A percentile compares a stretch with the other conserved stretches of the same genome.
Evolutionary conservation across 2,113 vertebrate species (phyloP).

Genomic region (Numenius arquata): DNA sequence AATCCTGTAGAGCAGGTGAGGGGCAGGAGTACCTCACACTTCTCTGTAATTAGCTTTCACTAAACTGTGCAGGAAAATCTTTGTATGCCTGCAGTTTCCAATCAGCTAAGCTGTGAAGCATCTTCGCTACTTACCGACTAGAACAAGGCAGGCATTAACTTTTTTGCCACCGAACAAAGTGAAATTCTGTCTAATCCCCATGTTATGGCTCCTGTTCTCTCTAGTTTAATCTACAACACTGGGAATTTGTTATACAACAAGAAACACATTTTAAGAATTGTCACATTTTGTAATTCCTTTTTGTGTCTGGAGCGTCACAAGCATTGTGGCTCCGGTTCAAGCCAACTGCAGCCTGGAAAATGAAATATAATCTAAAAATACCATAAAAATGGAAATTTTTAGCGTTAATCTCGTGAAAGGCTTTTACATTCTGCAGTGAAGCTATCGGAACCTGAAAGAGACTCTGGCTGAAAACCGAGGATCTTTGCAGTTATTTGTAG

Average conservation of each 20-base stretch:
- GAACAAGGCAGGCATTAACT: constrained; percentile 28
- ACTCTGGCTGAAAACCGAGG: neutral
- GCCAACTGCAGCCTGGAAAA: constrained; percentile 53
- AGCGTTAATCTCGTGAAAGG: neutral
- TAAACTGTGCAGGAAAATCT: neutral
- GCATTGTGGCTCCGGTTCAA: constrained; percentile 47
- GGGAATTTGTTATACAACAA: constrained; percentile 55
- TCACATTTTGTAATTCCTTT: constrained; percentile 57
- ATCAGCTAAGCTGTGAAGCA: neutral
- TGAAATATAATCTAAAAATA: constrained; percentile 58
- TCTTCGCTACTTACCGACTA: neutral
- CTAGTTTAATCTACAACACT: constrained; percentile 51
- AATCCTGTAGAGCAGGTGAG: neutral
- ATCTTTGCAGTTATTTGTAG: neutral
- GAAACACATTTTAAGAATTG: constrained; percentile 59
- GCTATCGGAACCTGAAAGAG: neutral
- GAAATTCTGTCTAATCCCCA: constrained; percentile 30
- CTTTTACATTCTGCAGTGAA: constrained; percentile 9
- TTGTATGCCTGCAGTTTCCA: neutral
- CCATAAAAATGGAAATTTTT: constrained; percentile 36
- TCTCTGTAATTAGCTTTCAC: constrained; percentile 7
- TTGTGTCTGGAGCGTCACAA: constrained; percentile 18
- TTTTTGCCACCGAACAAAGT: constrained; percentile 22
- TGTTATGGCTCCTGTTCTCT: constrained; percentile 35
- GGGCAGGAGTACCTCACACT: neutral